Evolutionary conservation across 2,113 vertebrate species (phyloP).

Genomic region (Sinocyclocheilus rhinocerous): DNA sequence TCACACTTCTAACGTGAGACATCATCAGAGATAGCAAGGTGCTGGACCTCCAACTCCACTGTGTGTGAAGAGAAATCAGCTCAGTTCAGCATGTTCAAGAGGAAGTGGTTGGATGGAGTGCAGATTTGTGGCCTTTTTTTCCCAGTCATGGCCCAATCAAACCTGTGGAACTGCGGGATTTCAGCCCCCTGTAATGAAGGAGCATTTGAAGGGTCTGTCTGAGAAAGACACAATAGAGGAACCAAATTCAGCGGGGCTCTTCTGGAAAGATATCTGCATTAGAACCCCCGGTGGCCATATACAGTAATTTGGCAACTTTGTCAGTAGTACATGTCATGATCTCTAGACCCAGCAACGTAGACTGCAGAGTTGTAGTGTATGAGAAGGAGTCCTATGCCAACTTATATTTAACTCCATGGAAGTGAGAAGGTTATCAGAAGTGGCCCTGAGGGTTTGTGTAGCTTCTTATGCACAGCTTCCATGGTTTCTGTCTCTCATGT

Average conservation of each 20-base stretch:
- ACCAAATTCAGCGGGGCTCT: neutral
- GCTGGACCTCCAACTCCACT: neutral
- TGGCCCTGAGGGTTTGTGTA: too few relatives aligned
- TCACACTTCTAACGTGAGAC: neutral
- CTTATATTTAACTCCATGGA: too few relatives aligned
- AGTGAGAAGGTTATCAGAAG: too few relatives aligned
- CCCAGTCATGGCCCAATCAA: slow-evolving; percentile 34
- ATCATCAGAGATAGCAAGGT: slow-evolving; percentile 25
- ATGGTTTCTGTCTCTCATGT: too few relatives aligned
- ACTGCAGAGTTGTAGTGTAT: too few relatives aligned
- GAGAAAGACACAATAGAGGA: neutral
- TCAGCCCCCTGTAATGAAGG: slow-evolving; percentile 2
- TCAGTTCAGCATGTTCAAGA: neutral
- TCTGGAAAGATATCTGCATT: neutral
- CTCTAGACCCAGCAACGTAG: too few relatives aligned
- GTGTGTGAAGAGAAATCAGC: neutral
- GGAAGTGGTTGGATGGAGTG: neutral
- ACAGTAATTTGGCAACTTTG: too few relatives aligned
- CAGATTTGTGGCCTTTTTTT: neutral
- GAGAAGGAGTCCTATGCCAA: too few relatives aligned
- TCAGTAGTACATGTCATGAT: too few relatives aligned
- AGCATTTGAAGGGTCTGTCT: neutral
- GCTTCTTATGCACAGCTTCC: too few relatives aligned
- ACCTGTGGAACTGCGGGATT: slow-evolving; percentile 26
- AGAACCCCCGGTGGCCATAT: too few relatives aligned